Base-by-base conservation (phyloP, 2,113 vertebrate genomes). In the Heterotilapia buettikoferi region DNA sequence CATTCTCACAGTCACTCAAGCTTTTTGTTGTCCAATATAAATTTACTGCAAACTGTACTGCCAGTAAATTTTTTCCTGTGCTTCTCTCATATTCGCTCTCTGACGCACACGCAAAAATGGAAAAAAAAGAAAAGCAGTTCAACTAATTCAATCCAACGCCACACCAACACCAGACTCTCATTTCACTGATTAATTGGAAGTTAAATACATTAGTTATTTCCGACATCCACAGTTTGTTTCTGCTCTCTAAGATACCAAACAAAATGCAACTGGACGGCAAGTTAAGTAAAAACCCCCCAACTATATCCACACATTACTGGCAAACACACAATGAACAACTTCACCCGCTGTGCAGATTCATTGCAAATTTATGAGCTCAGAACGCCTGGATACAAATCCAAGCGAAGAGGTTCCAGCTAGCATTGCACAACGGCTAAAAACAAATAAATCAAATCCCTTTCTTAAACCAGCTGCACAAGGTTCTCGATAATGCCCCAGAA, bases 351-450 rank as follows among this genome's bases (percentile, higher is more conserved):
- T 40, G 89, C 68, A 90, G 87, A 85, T 61, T 50, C 2, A 5
- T 76, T 71, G 38, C 81, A 86, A 79, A 90, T 92, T 90, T 89
- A 83, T 80, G 85, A 86, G 80, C 50, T 26, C n/a, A 45, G 45
- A 82, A 59, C 3, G 38, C 52, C 79, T 82, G 57, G 63, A 91
- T 52, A 57, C 87, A 76, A 89, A 89, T 87, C 53, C 43, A 76
- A 53, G 82, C 86, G 38, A 82, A 83, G 4, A 16, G 3, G n/a
- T 50, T 86, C 93, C 82, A 92, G 79, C 33, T 4, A 80, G 53
- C 13, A 45, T 92, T 93, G 76, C 26, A 53, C 84, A 92, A 92
- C 45, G 6, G 40, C 3, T 47, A n/a, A 88, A 90, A 90, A 86
- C 79, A 82, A 86, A 85, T 80, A 50, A 85, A 90, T 87, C 79